Conservation (phyloP, 2,888 invertebrate genomes). For the Diabrotica balteata region DNA sequence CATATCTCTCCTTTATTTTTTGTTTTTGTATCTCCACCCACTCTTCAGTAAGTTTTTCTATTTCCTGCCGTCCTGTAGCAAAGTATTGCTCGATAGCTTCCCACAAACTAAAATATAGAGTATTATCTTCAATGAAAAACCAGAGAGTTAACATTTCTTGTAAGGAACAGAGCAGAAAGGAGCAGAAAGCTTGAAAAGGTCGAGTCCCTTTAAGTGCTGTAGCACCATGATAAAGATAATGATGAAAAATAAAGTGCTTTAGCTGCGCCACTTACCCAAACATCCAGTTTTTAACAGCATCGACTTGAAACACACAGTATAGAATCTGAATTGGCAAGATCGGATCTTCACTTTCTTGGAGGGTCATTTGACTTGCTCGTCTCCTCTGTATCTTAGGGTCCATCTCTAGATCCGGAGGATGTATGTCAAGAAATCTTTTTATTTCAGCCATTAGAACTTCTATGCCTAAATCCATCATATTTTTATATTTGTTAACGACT, state of each 20-base stretch:
- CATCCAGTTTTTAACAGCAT: slow-evolving; percentile 53
- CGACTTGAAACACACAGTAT: slow-evolving; percentile 48
- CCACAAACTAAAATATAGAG: slow-evolving; percentile 43
- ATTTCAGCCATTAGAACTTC: slow-evolving; percentile 48
- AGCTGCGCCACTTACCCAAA: slow-evolving; percentile 44
- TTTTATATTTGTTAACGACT: slow-evolving; percentile 43
- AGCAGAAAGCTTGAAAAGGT: too few species aligned
- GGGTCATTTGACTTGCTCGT: slow-evolving; percentile 43
- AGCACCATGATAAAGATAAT: too few species aligned
- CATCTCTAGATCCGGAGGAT: slow-evolving; percentile 42
- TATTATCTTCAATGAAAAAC: too few species aligned
- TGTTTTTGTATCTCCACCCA: slow-evolving; percentile 41
- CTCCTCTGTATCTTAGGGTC: slow-evolving; percentile 46
- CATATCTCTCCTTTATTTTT: slow-evolving; percentile 42
- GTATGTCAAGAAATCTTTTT: slow-evolving; percentile 42
- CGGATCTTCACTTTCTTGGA: slow-evolving; percentile 38
- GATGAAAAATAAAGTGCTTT: too few species aligned
- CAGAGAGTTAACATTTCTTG: too few species aligned
- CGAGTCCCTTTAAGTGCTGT: too few species aligned
- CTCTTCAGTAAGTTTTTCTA: slow-evolving; percentile 33
- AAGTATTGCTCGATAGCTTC: slow-evolving; percentile 48
- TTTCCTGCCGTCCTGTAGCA: slow-evolving; percentile 43
- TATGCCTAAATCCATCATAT: slow-evolving; percentile 36
- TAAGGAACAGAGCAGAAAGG: too few species aligned
- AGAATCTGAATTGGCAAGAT: slow-evolving; percentile 46